These are phyloP conservation scores for Graptemys geographica DNA, from an alignment of 2,797 vertebrate species.

Conservation along the genomic window DNA sequence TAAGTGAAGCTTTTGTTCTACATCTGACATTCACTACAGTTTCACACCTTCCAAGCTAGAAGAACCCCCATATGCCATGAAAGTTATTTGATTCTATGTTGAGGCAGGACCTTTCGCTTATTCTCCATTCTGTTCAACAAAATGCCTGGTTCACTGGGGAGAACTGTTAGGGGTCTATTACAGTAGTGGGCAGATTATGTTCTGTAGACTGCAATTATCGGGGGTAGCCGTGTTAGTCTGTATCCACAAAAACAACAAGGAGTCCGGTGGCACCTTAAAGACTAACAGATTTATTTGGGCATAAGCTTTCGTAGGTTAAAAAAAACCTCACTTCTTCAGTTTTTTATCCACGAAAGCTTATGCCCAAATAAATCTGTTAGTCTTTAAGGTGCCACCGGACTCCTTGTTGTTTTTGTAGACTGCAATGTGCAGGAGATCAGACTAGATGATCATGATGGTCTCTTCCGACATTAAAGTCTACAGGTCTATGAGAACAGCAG, in stretches of 20 bases:
- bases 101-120: not conserved
- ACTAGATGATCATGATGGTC: not conserved
- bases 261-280: too few relatives aligned
- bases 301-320: too few relatives aligned
- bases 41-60: rapidly evolving
- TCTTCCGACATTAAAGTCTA: not conserved
- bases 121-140: not conserved
- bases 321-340: too few relatives aligned
- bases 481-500: not conserved
- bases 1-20: not conserved
- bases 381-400: too few relatives aligned
- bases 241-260: too few relatives aligned
- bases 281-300: too few relatives aligned
- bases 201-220: not conserved
- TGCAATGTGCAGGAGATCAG: not conserved
- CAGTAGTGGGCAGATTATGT: not conserved
- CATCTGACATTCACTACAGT: not conserved
- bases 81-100: not conserved
- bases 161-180: not conserved
- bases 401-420: not conserved
- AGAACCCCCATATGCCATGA: not conserved
- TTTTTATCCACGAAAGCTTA: too few relatives aligned
- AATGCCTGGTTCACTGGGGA: not conserved
- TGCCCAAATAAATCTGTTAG: too few relatives aligned
- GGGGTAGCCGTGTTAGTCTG: too few relatives aligned